Evolutionary conservation across 2,888 invertebrate species (phyloP).

Genomic region (Pseudoips prasinana): DNA sequence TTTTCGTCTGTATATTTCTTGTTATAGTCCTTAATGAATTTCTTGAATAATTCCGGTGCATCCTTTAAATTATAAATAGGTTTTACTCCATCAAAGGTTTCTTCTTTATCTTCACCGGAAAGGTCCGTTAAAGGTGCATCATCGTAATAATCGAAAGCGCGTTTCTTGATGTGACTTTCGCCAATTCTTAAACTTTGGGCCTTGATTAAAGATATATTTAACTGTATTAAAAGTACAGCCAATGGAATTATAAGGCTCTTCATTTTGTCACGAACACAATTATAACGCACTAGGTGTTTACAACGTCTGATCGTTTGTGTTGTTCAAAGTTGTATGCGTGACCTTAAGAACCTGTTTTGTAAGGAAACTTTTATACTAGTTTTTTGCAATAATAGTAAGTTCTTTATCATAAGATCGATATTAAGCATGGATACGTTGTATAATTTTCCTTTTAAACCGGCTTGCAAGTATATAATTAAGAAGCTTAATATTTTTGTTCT

Average conservation of each 20-base stretch:
- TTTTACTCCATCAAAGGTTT: constrained; percentile 25
- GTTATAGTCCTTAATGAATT: constrained; percentile 45
- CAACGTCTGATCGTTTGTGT: constrained; percentile 29
- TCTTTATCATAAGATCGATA: no score
- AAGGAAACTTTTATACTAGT: background rate
- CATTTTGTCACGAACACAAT: constrained; percentile 29
- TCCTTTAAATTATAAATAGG: constrained; percentile 52
- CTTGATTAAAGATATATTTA: constrained; percentile 4
- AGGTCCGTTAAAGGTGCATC: constrained; percentile 5
- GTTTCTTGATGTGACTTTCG: no score
- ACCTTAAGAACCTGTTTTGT: constrained; percentile 40
- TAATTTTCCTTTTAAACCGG: no score
- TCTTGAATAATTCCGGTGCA: constrained; percentile 45
- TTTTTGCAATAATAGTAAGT: constrained; percentile 17
- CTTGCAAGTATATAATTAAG: no score
- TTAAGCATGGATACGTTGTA: no score
- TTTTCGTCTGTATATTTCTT: constrained; percentile 48
- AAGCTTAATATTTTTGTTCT: no score
- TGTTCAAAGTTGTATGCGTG: constrained; percentile 17
- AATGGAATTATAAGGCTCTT: constrained; percentile 26
- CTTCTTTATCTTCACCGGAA: constrained; percentile 11
- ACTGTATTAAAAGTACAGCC: constrained; percentile 20
- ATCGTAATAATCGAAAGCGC: constrained; percentile 3
- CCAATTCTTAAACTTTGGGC: no score
- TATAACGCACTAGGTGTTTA: constrained; percentile 13